Evolutionary conservation across 2,797 vertebrate species (phyloP), one percentile per base, ranked within the genome.

Genomic region (Fistularia tabacaria): DNA sequence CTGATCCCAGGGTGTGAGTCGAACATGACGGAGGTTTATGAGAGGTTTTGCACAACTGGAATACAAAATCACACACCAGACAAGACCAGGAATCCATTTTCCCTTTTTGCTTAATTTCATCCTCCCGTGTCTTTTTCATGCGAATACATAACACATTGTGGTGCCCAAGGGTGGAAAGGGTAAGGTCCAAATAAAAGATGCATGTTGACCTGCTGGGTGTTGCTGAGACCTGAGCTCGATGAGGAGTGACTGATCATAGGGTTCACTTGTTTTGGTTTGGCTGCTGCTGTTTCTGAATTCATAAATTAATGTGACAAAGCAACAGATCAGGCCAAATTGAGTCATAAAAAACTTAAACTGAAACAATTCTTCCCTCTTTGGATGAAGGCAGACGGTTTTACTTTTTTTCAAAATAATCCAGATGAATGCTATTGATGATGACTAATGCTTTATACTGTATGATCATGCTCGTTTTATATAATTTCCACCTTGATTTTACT

Each of bases 101-200:
- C 52, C 36, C 39, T 40, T 42, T 81, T 70, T 75, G 66, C 49
- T 25, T 63, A 62, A 66, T 74, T 74, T 75, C 66, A 69, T 54
- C 49, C 63, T 38, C 42, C 66, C 52, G 54, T 61, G 53, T 60
- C 64, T 67, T 6, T 76, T 75, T 77, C 36, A 53, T 69, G 43
- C 3, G 13, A 48, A 52, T 76, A 51, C 71, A 71, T 73, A 77
- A 83, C 71, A 76, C 46, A 70, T 42, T 67, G 44, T 54, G 15
- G 58, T 49, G 15, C 61, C 46, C 56, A 47, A 61, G 55, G 73
- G 76, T 68, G 54, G 51, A 76, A 72, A 64, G 62, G 59, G 36
- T 50, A 54, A 62, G 75, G 77, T 64, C 77, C 50, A 36, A 58
- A 78, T 70, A 58, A 81, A 81, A 82, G 64, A 70, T 78, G 73